These are phyloP conservation scores for Tursiops truncatus DNA, from an alignment of 2,113 vertebrate genomes.

Conservation along the genomic window DNA sequence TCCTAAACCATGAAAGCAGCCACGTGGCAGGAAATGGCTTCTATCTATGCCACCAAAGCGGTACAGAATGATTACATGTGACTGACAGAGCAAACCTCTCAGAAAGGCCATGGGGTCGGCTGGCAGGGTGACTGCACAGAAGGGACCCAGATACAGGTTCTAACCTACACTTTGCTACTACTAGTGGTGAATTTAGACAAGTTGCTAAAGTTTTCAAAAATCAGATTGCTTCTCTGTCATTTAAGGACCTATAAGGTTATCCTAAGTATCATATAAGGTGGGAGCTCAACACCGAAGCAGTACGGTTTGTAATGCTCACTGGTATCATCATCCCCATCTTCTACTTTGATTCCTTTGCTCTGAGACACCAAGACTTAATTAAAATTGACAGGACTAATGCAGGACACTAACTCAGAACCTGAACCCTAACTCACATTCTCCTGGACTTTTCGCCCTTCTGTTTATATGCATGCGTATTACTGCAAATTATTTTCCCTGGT, in stretches of 20 bases:
- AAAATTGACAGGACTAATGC: neutral
- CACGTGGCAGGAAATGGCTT: neutral
- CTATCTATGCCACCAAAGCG: neutral
- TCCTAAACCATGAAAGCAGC: neutral
- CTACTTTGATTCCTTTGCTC: neutral
- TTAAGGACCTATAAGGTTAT: neutral
- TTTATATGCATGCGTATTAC: neutral
- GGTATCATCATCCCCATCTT: neutral
- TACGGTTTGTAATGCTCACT: neutral
- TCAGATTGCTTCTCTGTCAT: neutral
- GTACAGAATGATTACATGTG: neutral
- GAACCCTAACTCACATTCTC: neutral
- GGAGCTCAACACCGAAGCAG: neutral
- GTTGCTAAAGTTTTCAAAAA: neutral
- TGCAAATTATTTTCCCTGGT: neutral
- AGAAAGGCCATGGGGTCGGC: neutral
- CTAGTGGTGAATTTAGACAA: neutral
- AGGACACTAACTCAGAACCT: neutral
- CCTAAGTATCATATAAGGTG: neutral
- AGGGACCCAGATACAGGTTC: neutral
- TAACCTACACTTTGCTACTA: neutral
- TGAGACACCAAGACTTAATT: neutral
- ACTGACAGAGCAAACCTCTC: neutral
- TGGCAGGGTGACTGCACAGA: neutral
- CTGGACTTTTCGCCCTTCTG: neutral